A percentile compares a stretch with the other conserved stretches of the same genome.
Conservation (phyloP, 1,140 invertebrate genomes). For the Drosophila subpulchrella region DNA sequence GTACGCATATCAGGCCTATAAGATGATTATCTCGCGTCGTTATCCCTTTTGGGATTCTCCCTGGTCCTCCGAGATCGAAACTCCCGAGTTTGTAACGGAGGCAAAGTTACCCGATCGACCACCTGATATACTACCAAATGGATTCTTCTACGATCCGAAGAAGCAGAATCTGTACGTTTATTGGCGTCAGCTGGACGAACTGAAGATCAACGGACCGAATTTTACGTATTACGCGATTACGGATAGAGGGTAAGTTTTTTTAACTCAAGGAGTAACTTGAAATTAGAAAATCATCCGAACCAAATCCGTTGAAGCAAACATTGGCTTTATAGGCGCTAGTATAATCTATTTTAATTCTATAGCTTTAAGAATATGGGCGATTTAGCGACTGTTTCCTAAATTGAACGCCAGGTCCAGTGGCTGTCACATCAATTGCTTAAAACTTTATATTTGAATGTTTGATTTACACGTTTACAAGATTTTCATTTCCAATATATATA, state of each 20-base stretch:
- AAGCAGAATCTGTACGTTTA: constrained; percentile 4
- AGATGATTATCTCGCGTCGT: neutral
- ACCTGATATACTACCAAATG: constrained; percentile 1
- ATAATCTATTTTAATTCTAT: too few relatives aligned
- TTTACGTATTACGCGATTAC: neutral
- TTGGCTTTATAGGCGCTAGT: too few relatives aligned
- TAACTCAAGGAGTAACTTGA: too few relatives aligned
- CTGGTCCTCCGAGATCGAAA: neutral
- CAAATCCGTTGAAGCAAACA: too few relatives aligned
- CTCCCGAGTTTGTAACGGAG: neutral
- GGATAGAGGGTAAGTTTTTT: neutral
- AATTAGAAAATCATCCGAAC: neutral
- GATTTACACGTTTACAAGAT: too few relatives aligned
- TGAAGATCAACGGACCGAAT: constrained; percentile 11
- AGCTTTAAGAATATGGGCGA: too few relatives aligned
- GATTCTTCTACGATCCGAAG: constrained; percentile 3
- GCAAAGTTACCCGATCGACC: neutral
- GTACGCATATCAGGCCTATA: neutral
- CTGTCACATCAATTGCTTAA: too few relatives aligned
- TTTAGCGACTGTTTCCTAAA: too few relatives aligned
- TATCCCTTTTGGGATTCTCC: neutral
- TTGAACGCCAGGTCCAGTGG: too few relatives aligned
- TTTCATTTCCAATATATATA: too few relatives aligned
- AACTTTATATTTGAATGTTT: too few relatives aligned
- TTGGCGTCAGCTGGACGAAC: constrained; percentile 1